A percentile compares a stretch with the other conserved stretches of the same genome.
Evolutionary conservation across 2,888 invertebrate species (phyloP).

Genomic region (Tetranychus piercei): DNA sequence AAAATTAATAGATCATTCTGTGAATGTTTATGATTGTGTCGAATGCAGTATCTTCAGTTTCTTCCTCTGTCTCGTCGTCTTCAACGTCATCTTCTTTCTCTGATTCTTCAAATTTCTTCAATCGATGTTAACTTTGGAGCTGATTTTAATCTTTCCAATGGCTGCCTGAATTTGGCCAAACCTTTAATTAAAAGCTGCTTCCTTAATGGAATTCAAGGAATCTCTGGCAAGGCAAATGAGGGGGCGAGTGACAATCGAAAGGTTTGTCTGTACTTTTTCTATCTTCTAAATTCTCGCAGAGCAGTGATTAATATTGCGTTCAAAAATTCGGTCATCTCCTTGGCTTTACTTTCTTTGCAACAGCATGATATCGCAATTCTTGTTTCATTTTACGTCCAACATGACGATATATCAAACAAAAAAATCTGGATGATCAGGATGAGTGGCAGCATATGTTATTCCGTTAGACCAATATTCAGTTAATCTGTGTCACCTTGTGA

Average conservation of each 20-base stretch:
- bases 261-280: constrained; percentile 83
- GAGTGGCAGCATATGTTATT: constrained; percentile 83
- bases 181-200: constrained; percentile 31
- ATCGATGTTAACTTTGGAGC: constrained; percentile 90
- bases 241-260: constrained; percentile 64
- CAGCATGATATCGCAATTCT: constrained; percentile 91
- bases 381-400: constrained; percentile 87
- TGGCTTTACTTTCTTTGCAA: constrained; percentile 63
- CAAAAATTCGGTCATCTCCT: constrained; percentile 40
- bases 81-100: constrained; percentile 20
- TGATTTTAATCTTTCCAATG: constrained; percentile 82
- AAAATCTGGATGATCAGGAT: constrained; percentile 64
- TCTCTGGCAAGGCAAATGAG: constrained; percentile 45
- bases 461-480: constrained; percentile 98
- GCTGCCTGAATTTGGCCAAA: constrained; percentile 45
- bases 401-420: constrained; percentile 58
- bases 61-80: background rate
- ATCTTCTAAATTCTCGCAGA: constrained; percentile 80
- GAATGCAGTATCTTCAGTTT: background rate
- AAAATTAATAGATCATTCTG: background rate
- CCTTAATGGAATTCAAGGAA: constrained; percentile 37
- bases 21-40: background rate
- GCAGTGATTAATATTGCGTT: constrained; percentile 48
- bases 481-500: constrained; percentile 87
- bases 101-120: constrained; percentile 63